Evolutionary conservation across 2,113 vertebrate species (phyloP).

Genomic region (Alaudala cheleensis): DNA sequence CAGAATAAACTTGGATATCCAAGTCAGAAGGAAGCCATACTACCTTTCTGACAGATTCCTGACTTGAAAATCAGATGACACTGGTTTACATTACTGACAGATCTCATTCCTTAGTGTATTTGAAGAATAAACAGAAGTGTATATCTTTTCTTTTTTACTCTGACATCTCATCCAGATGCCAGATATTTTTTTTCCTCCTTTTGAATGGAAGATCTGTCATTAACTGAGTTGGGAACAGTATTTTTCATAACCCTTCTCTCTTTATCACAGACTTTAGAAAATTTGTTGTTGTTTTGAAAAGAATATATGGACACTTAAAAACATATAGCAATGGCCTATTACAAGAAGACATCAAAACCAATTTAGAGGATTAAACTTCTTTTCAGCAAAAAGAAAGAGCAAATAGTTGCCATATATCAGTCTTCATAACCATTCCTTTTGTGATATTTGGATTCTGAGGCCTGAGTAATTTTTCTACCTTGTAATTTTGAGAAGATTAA

Average conservation of each 20-base stretch:
- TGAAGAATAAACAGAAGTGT: background rate
- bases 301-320: background rate
- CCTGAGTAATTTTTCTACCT: slow-evolving; percentile 28
- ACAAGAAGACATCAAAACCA: background rate
- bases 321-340: background rate
- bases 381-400: background rate
- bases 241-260: background rate
- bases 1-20: background rate
- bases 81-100: background rate
- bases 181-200: background rate
- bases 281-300: background rate
- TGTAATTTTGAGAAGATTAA: slow-evolving; percentile 47
- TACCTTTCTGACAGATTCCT: background rate
- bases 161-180: background rate
- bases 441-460: slow-evolving; percentile 10
- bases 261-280: background rate
- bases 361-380: background rate
- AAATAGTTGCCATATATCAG: slow-evolving; percentile 2
- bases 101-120: background rate
- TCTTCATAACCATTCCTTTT: slow-evolving; percentile 7
- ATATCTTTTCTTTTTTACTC: background rate
- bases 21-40: background rate
- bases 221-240: background rate
- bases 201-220: background rate
- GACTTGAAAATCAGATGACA: background rate